Evolutionary conservation across 2,113 vertebrate genomes (phyloP).

Genomic region (Hemichromis elongatus): DNA sequence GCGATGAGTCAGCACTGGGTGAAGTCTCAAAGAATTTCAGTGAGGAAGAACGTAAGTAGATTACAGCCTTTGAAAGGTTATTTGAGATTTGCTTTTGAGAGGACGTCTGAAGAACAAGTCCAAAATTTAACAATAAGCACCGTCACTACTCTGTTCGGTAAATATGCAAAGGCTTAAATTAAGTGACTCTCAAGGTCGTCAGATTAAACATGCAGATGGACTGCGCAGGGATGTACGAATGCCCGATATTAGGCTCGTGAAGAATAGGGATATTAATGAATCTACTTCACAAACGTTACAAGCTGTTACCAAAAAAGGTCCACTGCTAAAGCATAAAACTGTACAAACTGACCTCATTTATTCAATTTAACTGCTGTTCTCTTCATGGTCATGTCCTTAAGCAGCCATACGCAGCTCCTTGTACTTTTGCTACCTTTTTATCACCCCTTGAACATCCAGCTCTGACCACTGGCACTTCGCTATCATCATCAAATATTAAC

Average conservation of each 20-base stretch:
- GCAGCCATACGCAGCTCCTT: not conserved
- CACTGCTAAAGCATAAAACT: not conserved
- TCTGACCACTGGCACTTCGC: not conserved
- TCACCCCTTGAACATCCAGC: not conserved
- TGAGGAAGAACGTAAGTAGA: conserved; percentile 44
- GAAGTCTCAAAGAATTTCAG: conserved; percentile 15
- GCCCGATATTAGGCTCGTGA: not conserved
- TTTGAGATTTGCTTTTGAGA: conserved; percentile 15
- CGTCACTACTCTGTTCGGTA: not conserved
- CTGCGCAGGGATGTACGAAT: not conserved
- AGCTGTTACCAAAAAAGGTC: not conserved
- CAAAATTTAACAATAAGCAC: conserved; percentile 13
- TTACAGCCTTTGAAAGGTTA: conserved; percentile 38
- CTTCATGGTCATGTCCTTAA: not conserved
- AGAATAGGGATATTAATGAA: not conserved
- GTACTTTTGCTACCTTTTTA: not conserved
- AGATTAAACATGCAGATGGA: not conserved
- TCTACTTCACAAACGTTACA: not conserved
- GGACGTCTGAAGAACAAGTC: conserved; percentile 1
- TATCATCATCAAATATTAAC: not conserved
- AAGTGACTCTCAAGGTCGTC: not conserved
- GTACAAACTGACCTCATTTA: not conserved
- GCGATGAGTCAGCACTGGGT: conserved; percentile 46
- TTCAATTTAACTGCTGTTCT: not conserved
- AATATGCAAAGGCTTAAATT: not conserved